A percentile compares a stretch with the other conserved stretches of the same genome.
phyloP scores from a whole-genome alignment of 2,888 invertebrate species.

The Zele albiditarsus region DNA sequence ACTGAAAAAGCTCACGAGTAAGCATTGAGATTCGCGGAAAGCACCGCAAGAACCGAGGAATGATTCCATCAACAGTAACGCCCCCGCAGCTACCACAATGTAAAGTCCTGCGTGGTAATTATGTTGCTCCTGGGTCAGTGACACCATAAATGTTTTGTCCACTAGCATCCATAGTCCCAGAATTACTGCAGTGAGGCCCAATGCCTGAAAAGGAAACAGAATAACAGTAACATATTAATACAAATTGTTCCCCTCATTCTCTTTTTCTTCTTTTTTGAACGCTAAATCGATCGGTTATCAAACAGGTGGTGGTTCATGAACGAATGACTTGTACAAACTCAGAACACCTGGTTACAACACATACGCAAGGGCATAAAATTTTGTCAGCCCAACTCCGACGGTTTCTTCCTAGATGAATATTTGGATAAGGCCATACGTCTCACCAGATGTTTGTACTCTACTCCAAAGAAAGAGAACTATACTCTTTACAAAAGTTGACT shows the following conservation, averaged over 20 bases:
- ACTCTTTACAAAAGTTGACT: background rate
- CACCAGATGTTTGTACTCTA: constrained; percentile 7
- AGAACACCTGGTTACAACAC: background rate
- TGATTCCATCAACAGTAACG: constrained; percentile 83
- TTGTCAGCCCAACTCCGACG: background rate
- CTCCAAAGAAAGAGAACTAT: background rate
- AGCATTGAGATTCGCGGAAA: constrained; percentile 83
- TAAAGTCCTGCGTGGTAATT: constrained; percentile 82
- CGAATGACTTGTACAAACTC: background rate
- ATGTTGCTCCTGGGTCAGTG: constrained; percentile 78
- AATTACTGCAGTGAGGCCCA: constrained; percentile 81
- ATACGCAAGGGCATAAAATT: background rate
- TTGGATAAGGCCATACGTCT: background rate
- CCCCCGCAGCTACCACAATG: constrained; percentile 82
- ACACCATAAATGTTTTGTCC: constrained; percentile 83
- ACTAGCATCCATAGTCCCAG: constrained; percentile 85
- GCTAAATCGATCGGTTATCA: no score
- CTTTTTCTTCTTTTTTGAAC: no score
- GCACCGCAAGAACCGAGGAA: constrained; percentile 91
- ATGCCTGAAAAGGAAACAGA: constrained; percentile 76
- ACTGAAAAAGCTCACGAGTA: constrained; percentile 87
- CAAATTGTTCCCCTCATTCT: no score
- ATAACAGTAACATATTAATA: background rate
- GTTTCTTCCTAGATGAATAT: background rate
- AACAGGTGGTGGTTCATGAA: background rate